Conservation (phyloP, 2,888 invertebrate genomes). For the Margaritifera margaritifera region DNA sequence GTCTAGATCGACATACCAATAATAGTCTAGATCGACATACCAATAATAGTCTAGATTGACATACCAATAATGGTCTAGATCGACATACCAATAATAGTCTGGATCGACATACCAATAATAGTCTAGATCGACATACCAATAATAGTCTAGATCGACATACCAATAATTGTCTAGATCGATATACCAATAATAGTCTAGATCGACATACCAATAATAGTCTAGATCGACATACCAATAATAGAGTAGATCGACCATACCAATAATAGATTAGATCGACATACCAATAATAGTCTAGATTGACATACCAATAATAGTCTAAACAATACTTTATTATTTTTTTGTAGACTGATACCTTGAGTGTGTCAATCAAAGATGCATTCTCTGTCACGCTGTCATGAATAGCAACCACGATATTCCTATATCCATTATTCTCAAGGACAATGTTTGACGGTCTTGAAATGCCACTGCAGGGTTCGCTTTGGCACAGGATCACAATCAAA, state of each 20-base stretch:
- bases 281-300: not conserved
- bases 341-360: conserved; percentile 41
- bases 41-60: not conserved
- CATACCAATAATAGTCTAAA: not conserved
- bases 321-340: too few relatives aligned
- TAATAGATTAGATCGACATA: not conserved
- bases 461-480: too few relatives aligned
- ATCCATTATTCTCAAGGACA: conserved; percentile 53
- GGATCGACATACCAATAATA: not conserved
- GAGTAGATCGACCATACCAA: not conserved
- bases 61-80: not conserved
- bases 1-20: not conserved
- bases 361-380: conserved; percentile 38
- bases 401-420: conserved; percentile 51
- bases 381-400: conserved; percentile 51
- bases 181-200: not conserved
- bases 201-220: not conserved
- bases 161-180: not conserved
- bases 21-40: not conserved
- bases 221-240: not conserved
- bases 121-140: not conserved
- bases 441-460: conserved; percentile 33
- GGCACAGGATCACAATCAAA: too few relatives aligned
- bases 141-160: not conserved
- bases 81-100: not conserved